Base-by-base conservation (phyloP, 1,140 invertebrate species). In the Gryon sp. region DNA sequence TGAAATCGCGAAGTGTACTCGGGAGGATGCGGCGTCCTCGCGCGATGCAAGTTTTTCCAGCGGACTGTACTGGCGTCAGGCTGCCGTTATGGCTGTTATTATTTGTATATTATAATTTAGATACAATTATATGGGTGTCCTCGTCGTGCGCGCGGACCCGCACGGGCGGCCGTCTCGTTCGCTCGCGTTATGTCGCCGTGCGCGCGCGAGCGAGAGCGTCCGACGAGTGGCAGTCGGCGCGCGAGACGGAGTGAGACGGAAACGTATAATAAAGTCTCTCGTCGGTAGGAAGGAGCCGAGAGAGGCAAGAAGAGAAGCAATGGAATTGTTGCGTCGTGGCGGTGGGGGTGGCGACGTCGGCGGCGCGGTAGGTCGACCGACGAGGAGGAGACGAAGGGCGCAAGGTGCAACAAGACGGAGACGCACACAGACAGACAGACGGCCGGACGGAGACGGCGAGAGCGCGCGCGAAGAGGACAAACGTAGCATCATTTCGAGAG, bases 81-180 rank as follows among this genome's bases (percentile, higher is more conserved):
- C 85, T 86, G 86, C 80, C 86, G 86, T 82, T 84, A 82, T 82
- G 84, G 81, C 87, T 87, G 86, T 87, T 89, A 89, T 89, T 89
- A 88, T 89, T 88, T 88, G 86, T 88, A 89, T 89, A 89, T 89
- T 89, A 88, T 89, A 87, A 89, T 89, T 87, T 88, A 88, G 87
- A 88, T 87, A 89, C 84, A 89, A 89, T 89, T 89, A 89, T 88
- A 87, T 88, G 59, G 60, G 75, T 46, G 79, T 87, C 86, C 74
- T 84, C 76, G 82, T 86, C 79, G 75, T 59, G 50, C 80, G 50
- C 50, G 46, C 69, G 62, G 46, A 57, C 48, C 52, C 38, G 45
- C 36, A 34, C 24, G 15, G 40, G 8, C 32, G 20, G 73, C 62
- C 38, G 43, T 78, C 53, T 68, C 38, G 32, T 34, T 74, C 48